Evolutionary conservation across 2,888 invertebrate species (phyloP).

Genomic region (Drosophila kambysellisi): DNA sequence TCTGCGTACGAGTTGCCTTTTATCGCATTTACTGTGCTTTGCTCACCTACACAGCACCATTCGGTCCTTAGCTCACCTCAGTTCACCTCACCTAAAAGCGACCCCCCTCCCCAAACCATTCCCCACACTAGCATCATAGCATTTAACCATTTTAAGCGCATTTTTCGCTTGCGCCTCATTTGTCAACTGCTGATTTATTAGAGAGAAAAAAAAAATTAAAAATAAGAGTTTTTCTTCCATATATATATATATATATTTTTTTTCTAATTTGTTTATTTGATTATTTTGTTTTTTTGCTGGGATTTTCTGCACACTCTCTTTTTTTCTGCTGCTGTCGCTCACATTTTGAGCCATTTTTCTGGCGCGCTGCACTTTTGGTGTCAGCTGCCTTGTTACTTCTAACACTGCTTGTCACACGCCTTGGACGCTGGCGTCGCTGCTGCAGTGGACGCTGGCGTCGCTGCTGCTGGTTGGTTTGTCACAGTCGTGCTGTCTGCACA

Average conservation of each 20-base stretch:
- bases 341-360: constrained; percentile 69
- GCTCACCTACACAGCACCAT: constrained; percentile 33
- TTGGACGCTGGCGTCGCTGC: constrained; percentile 54
- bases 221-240: not conserved
- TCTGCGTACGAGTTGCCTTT: constrained; percentile 35
- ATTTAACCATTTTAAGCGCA: constrained; percentile 78
- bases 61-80: not conserved
- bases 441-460: constrained; percentile 52
- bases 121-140: constrained; percentile 49
- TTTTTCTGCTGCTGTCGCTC: constrained; percentile 47
- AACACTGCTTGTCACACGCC: constrained; percentile 71
- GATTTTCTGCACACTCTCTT: constrained; percentile 60
- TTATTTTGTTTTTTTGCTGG: constrained; percentile 29
- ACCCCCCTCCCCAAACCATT: not conserved
- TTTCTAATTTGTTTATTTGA: not conserved
- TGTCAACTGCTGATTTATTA: constrained; percentile 59
- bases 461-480: constrained; percentile 76
- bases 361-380: constrained; percentile 75
- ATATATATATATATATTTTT: not conserved
- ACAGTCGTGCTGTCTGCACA: constrained; percentile 47
- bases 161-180: constrained; percentile 80
- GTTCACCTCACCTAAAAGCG: not conserved
- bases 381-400: constrained; percentile 80
- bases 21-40: constrained; percentile 50
- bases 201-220: not conserved